These are phyloP conservation scores for Eufriesea mexicana DNA, from an alignment of 1,140 invertebrate genomes.

Conservation along the genomic window DNA sequence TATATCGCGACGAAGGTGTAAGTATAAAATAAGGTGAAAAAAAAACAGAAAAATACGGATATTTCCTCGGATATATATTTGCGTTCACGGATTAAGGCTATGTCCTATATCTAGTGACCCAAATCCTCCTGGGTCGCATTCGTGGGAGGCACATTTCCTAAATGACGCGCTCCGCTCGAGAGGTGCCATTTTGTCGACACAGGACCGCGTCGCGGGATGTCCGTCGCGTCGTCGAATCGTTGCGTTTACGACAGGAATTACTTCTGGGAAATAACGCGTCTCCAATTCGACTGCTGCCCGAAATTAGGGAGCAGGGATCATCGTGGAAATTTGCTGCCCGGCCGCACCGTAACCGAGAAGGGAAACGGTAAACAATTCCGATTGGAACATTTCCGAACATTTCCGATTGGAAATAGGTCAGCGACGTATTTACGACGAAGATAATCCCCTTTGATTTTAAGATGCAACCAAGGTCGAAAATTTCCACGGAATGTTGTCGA, in stretches of 20 bases:
- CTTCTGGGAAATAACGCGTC: not conserved
- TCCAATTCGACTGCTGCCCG: not conserved
- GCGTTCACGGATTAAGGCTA: constrained; percentile 22
- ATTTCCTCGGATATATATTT: constrained; percentile 20
- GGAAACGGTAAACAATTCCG: constrained; percentile 23
- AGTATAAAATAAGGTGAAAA: constrained; percentile 7
- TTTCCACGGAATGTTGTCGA: not conserved
- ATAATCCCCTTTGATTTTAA: not conserved
- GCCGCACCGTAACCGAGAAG: not conserved
- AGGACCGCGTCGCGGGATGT: not conserved
- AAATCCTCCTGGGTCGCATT: constrained; percentile 1
- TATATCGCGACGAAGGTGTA: not conserved
- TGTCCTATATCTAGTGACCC: constrained; percentile 32
- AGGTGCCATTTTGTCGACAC: not conserved
- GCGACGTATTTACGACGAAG: constrained; percentile 6
- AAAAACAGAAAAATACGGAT: not conserved
- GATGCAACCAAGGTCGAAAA: not conserved
- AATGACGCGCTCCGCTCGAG: constrained; percentile 5
- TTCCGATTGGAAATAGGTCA: constrained; percentile 41
- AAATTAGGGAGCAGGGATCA: too few species aligned
- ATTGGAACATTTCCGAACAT: too few species aligned
- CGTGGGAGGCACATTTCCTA: constrained; percentile 10
- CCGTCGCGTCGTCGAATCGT: not conserved
- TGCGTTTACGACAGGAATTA: constrained; percentile 3
- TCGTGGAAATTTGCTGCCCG: constrained; percentile 18